Evolutionary conservation across 2,888 invertebrate genomes (phyloP).

Genomic region (Dendrolimus pini): DNA sequence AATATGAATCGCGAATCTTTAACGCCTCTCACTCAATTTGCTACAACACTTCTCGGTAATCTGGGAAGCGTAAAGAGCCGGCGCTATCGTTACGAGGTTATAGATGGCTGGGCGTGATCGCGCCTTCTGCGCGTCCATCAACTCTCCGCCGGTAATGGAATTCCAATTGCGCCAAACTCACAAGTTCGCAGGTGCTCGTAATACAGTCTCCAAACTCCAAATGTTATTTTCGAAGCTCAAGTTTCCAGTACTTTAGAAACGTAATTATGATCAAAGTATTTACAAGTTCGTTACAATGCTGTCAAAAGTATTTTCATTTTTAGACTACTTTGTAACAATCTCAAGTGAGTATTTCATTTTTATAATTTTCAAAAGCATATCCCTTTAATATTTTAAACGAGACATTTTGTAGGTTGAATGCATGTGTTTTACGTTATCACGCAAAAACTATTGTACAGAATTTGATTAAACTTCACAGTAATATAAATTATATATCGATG

Average conservation of each 20-base stretch:
- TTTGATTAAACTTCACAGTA: too few species aligned
- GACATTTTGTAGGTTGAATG: too few species aligned
- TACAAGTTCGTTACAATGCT: not conserved
- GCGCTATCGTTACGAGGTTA: conserved; percentile 23
- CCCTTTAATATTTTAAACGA: too few species aligned
- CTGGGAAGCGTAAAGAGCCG: conserved; percentile 5
- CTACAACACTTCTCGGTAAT: not conserved
- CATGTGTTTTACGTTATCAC: too few species aligned
- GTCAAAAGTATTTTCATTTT: not conserved
- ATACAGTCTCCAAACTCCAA: conserved; percentile 3
- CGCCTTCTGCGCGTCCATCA: conserved; percentile 24
- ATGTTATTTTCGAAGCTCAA: not conserved
- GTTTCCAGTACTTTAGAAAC: conserved; percentile 1
- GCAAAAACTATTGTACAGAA: too few species aligned
- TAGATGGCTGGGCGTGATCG: conserved; percentile 19
- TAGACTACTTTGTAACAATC: too few species aligned
- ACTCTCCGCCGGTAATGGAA: conserved; percentile 24
- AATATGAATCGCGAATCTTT: not conserved
- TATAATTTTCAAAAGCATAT: too few species aligned
- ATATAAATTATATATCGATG: too few species aligned
- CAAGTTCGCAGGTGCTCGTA: conserved; percentile 15
- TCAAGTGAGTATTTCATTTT: too few species aligned
- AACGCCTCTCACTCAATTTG: not conserved
- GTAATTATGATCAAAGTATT: not conserved
- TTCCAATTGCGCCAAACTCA: conserved; percentile 16